Conservation (phyloP, 2,888 invertebrate species). For the Agrochola macilenta region DNA sequence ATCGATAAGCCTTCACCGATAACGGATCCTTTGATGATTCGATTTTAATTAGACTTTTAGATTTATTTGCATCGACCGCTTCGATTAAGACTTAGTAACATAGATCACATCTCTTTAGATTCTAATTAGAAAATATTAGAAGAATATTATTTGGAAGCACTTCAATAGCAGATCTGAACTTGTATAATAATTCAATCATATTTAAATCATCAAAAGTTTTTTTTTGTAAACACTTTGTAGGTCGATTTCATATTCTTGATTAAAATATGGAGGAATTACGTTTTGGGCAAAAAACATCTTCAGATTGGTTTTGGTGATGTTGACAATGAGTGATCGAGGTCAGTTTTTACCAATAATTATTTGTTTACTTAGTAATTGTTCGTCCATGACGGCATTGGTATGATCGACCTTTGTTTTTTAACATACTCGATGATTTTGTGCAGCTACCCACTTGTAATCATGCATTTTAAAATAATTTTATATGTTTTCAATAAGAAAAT, state of each 20-base stretch:
- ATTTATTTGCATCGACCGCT: conserved; percentile 67
- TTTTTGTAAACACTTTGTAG: conserved; percentile 13
- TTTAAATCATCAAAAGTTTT: conserved; percentile 10
- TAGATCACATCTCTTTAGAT: conserved; percentile 68
- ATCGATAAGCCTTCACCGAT: conserved; percentile 78
- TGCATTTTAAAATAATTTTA: conserved; percentile 7
- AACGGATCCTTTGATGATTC: conserved; percentile 79
- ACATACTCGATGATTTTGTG: conserved; percentile 51
- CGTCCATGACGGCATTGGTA: conserved; percentile 86
- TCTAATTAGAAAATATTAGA: conserved; percentile 63
- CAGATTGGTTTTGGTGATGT: conserved; percentile 64
- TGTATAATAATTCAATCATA: background rate
- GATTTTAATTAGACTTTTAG: conserved; percentile 74
- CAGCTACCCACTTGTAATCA: conserved; percentile 55
- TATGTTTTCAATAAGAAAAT: background rate
- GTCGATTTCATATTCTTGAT: conserved; percentile 40
- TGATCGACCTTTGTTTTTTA: conserved; percentile 81
- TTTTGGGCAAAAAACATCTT: conserved; percentile 61
- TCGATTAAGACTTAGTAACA: conserved; percentile 61
- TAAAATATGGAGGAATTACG: conserved; percentile 38
- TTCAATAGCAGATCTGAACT: conserved; percentile 6
- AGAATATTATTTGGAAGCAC: conserved; percentile 34
- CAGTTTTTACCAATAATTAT: conserved; percentile 81
- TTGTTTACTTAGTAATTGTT: conserved; percentile 80
- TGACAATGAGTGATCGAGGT: conserved; percentile 85